Conservation (phyloP, 2,797 vertebrate genomes). For the Tinamus major region DNA sequence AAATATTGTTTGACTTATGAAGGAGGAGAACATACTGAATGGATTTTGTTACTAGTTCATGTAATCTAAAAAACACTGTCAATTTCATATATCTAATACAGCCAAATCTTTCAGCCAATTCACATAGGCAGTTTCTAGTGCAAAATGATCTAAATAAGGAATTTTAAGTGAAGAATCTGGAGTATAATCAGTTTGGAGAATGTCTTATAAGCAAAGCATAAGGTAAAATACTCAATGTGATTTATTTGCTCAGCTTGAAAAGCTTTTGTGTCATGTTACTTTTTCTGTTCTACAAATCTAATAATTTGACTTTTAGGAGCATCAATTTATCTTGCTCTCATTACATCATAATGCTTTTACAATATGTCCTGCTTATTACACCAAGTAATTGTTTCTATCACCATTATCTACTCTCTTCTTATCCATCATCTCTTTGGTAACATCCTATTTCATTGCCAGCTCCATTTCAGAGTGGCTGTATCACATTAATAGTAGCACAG, state of each 20-base stretch:
- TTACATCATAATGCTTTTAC: constrained; percentile 25
- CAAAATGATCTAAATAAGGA: neutral
- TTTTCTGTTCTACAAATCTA: constrained; percentile 40
- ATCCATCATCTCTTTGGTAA: constrained; percentile 25
- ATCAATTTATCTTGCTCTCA: neutral
- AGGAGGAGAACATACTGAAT: neutral
- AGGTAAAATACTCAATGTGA: constrained; percentile 8
- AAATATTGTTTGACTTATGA: neutral
- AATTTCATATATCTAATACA: neutral
- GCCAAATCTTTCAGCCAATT: neutral
- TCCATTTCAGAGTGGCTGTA: constrained; percentile 56
- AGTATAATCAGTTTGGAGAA: neutral
- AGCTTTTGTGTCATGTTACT: neutral
- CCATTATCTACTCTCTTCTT: neutral
- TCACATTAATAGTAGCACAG: constrained; percentile 65
- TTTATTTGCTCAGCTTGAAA: constrained; percentile 41
- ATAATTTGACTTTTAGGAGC: constrained; percentile 57
- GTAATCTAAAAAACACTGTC: neutral
- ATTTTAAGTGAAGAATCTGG: neutral
- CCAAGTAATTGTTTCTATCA: constrained; percentile 8
- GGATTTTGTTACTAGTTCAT: neutral
- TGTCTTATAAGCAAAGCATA: neutral
- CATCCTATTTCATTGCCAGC: constrained; percentile 32
- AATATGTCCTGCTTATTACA: neutral
- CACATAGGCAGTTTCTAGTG: neutral